These are phyloP conservation scores for Thera britannica DNA, from an alignment of 2,888 invertebrate species.

Conservation along the genomic window DNA sequence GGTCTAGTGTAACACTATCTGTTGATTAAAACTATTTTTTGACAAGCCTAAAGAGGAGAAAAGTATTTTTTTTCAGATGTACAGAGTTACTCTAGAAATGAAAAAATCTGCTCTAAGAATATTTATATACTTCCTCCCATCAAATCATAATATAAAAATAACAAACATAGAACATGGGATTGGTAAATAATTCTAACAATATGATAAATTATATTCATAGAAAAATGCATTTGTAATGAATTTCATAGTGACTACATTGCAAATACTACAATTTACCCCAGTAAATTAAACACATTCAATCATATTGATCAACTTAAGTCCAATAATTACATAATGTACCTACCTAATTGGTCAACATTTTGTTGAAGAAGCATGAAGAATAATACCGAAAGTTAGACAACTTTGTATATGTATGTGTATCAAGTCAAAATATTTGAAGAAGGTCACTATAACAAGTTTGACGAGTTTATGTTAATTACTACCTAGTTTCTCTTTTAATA, in stretches of 20 bases:
- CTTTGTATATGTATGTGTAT: background rate
- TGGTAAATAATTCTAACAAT: background rate
- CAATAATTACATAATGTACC: background rate
- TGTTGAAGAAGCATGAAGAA: background rate
- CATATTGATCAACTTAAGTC: background rate
- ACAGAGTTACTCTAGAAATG: too few species aligned
- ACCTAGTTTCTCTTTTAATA: slow-evolving; percentile 1
- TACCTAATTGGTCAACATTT: background rate
- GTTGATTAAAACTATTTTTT: too few species aligned
- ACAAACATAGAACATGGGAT: background rate
- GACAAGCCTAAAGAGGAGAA: background rate
- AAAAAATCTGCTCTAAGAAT: background rate
- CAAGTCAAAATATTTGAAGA: slow-evolving; percentile 8
- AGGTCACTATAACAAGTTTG: slow-evolving; percentile 17
- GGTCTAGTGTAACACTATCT: too few species aligned
- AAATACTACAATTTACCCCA: background rate
- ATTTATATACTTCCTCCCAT: background rate
- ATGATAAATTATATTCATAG: background rate
- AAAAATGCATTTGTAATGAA: background rate
- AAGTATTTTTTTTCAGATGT: background rate
- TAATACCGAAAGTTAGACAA: background rate
- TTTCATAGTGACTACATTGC: background rate
- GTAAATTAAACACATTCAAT: background rate
- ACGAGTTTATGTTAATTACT: slow-evolving; percentile 21
- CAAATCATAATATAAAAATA: background rate